phyloP scores from a whole-genome alignment of 2,888 invertebrate species.

The Leptarthrus brevirostris region DNA sequence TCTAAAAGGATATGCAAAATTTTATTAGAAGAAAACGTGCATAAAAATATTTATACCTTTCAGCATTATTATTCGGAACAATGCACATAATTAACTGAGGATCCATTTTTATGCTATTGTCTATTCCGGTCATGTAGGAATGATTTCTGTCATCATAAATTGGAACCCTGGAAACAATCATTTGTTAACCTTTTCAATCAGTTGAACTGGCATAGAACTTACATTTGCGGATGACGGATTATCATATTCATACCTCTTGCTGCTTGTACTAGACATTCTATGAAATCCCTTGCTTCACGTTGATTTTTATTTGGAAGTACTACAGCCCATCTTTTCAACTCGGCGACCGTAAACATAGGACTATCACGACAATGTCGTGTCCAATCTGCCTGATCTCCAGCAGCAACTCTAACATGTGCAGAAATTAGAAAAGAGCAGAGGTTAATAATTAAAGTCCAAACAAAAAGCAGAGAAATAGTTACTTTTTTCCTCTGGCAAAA shows the following conservation, averaged over 20 bases:
- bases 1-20: constrained; percentile 56
- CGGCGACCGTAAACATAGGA: constrained; percentile 63
- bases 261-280: constrained; percentile 63
- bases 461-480: constrained; percentile 48
- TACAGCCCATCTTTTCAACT: constrained; percentile 66
- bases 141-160: constrained; percentile 73
- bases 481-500: constrained; percentile 66
- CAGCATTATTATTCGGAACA: constrained; percentile 76
- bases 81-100: constrained; percentile 78
- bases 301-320: constrained; percentile 60
- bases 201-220: constrained; percentile 51
- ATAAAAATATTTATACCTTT: constrained; percentile 67
- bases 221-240: constrained; percentile 66
- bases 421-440: constrained; percentile 2
- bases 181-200: neutral
- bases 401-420: constrained; percentile 58
- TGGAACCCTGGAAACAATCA: constrained; percentile 48
- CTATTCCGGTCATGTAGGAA: constrained; percentile 73
- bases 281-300: constrained; percentile 60
- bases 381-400: constrained; percentile 81
- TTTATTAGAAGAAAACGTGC: neutral
- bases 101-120: constrained; percentile 70
- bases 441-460: too few species aligned
- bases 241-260: constrained; percentile 67
- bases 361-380: constrained; percentile 73